These are phyloP conservation scores for Intellagama lesueurii DNA, from an alignment of 2,797 vertebrate species.

Conservation along the genomic window DNA sequence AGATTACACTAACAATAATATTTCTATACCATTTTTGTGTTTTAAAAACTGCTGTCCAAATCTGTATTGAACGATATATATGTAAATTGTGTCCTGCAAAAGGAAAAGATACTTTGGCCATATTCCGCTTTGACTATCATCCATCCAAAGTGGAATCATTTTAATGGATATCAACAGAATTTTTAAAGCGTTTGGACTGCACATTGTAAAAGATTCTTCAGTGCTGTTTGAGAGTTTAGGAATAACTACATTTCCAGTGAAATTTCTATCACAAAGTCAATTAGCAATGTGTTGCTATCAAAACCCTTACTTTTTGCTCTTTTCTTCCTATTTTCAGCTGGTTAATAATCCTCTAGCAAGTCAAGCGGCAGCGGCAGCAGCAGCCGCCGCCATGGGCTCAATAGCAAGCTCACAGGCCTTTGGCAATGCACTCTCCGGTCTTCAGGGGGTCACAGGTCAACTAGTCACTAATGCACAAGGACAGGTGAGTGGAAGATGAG, in stretches of 20 bases:
- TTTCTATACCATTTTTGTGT: neutral
- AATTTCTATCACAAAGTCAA: neutral
- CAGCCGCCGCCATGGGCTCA: slow-evolving; percentile 92
- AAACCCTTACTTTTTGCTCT: slow-evolving; percentile 71
- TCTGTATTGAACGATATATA: neutral
- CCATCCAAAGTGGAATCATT: neutral
- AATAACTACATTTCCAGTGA: neutral
- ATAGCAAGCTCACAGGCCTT: slow-evolving; percentile 95
- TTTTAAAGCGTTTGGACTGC: neutral
- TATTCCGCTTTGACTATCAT: neutral
- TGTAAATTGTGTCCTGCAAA: neutral
- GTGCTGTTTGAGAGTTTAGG: slow-evolving; percentile 12
- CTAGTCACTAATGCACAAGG: slow-evolving; percentile 99
- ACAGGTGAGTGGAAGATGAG: slow-evolving; percentile 90
- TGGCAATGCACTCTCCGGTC: slow-evolving; percentile 92
- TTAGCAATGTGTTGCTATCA: slow-evolving; percentile 31
- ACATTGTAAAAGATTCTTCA: slow-evolving; percentile 34
- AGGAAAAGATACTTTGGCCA: neutral
- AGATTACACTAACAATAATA: neutral
- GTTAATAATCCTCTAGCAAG: slow-evolving; percentile 93
- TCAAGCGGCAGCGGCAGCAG: slow-evolving; percentile 91
- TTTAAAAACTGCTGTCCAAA: neutral
- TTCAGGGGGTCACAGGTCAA: slow-evolving; percentile 96
- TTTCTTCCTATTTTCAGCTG: slow-evolving; percentile 82
- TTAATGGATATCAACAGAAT: neutral